Conservation (phyloP, 2,797 vertebrate genomes). For the Mormyrops attenuatus region DNA sequence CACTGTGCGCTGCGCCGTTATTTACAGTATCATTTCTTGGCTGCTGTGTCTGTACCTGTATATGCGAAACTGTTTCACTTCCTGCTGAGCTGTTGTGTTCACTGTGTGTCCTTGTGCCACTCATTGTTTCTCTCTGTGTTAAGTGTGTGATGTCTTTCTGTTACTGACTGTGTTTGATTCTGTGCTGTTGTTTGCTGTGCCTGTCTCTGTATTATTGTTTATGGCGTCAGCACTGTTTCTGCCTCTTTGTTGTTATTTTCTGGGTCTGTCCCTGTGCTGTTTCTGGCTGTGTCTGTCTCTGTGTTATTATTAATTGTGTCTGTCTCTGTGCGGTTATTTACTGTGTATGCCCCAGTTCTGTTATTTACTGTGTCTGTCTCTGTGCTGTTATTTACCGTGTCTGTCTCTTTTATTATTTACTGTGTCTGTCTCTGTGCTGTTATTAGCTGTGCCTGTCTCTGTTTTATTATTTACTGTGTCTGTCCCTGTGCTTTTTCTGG, state of each 20-base stretch:
- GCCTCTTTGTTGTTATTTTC: neutral
- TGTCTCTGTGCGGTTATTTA: neutral
- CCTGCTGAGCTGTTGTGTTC: neutral
- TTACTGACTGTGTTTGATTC: neutral
- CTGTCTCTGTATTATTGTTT: neutral
- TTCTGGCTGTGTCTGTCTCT: neutral
- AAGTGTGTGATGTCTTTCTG: neutral
- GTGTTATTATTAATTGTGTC: neutral
- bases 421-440: neutral
- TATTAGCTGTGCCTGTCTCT: neutral
- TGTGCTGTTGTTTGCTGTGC: neutral
- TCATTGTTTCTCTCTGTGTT: neutral
- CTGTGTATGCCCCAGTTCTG: too few species aligned
- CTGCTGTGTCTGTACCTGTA: neutral
- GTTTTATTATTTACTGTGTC: neutral
- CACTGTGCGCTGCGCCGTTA: neutral
- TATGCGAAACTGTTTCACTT: neutral
- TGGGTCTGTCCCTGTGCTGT: neutral
- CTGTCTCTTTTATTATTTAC: neutral
- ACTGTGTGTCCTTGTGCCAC: neutral
- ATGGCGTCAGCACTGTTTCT: neutral
- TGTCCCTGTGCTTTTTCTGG: neutral
- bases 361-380: neutral
- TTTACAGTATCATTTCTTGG: neutral
- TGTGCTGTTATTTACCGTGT: neutral